These are phyloP conservation scores for Copidosoma aretas DNA, from an alignment of 2,888 invertebrate species.

Conservation along the genomic window DNA sequence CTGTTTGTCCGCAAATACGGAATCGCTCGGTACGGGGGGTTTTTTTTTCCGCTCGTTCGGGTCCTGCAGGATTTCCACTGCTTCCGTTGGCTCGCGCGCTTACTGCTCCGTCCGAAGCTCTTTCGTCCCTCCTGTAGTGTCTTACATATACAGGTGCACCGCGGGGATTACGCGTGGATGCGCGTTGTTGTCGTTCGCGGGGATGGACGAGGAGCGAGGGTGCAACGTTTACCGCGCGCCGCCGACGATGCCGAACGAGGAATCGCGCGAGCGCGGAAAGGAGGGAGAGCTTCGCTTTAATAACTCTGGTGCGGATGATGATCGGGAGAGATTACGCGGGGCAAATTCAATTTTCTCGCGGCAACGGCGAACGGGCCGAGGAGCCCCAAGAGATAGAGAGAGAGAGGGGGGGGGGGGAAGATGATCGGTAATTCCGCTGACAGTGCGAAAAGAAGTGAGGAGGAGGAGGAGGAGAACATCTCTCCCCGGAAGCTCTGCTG, in stretches of 20 bases:
- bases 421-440: constrained; percentile 32
- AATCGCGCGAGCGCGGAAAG: too few relatives aligned
- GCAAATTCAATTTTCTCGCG: constrained; percentile 24
- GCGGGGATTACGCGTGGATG: too few relatives aligned
- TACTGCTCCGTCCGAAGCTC: background rate
- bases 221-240: too few relatives aligned
- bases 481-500: constrained; percentile 9
- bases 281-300: constrained; percentile 3
- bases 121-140: too few relatives aligned
- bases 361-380: too few relatives aligned
- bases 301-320: too few relatives aligned
- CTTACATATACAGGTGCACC: too few relatives aligned
- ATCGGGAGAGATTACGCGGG: constrained; percentile 4
- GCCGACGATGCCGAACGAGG: too few relatives aligned
- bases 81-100: background rate
- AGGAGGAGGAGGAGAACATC: too few relatives aligned
- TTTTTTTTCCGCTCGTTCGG: background rate
- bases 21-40: constrained; percentile 7
- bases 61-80: background rate
- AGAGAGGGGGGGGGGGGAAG: background rate
- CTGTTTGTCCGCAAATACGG: constrained; percentile 41
- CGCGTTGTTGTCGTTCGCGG: too few relatives aligned
- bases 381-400: too few relatives aligned
- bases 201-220: too few relatives aligned
- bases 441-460: constrained; percentile 15